Percentiles rank a stretch among this genome's conserved stretches.
Conservation (phyloP, 2,113 vertebrate genomes). For the Phoenicopterus ruber region DNA sequence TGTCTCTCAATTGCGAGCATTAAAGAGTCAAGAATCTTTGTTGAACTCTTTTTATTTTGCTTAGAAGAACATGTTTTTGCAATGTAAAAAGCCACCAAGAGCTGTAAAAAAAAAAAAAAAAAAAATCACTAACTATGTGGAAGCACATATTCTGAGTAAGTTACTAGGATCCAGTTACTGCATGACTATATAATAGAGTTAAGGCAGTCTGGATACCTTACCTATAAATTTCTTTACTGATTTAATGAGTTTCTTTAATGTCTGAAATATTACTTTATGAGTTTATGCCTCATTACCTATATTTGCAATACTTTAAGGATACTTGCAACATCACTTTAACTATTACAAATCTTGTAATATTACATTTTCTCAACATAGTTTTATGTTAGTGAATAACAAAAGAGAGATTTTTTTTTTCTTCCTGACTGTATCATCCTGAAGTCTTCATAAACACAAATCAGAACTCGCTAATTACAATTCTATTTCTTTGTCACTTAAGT, state of each 20-base stretch:
- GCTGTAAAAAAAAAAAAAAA: neutral
- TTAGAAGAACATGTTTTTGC: neutral
- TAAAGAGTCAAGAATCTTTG: neutral
- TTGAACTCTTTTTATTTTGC: neutral
- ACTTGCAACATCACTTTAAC: neutral
- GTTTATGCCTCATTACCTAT: neutral
- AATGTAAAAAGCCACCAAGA: neutral
- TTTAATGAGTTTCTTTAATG: neutral
- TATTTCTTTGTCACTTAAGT: neutral
- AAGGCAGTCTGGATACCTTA: neutral
- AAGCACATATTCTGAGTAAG: neutral
- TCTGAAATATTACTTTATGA: neutral
- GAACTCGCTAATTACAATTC: neutral
- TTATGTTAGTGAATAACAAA: neutral
- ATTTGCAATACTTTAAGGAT: neutral
- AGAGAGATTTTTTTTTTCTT: neutral
- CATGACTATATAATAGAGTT: neutral
- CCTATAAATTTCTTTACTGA: neutral
- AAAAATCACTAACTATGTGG: neutral
- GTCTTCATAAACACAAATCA: neutral
- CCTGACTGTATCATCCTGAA: neutral
- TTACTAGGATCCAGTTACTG: neutral
- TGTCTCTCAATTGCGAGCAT: neutral
- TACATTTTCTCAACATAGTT: neutral
- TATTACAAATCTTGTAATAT: neutral